Evolutionary conservation across 2,888 invertebrate species (phyloP), one percentile per base, ranked within the genome.

Genomic region (Drosophila anomelani): DNA sequence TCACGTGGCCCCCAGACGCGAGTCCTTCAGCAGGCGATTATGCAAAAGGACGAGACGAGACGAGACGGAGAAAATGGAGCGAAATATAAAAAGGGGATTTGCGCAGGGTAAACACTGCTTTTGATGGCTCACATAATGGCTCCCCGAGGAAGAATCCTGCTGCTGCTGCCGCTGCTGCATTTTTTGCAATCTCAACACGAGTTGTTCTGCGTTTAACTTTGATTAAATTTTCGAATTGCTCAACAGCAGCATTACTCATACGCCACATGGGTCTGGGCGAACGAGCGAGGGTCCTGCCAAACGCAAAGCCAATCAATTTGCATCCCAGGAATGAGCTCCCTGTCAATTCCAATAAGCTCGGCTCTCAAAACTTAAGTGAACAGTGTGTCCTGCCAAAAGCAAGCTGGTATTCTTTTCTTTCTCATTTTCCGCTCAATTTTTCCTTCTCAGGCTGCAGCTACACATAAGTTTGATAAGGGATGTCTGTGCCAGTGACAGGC

Each of bases 341-440:
- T 87, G 80, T 81, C 87, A 84, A 77, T 84, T 78, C 72, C 73
- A 78, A 75, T 84, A 72, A 79, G 75, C 64, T 59, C 13, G 26
- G 38, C 70, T 63, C 68, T 72, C 56, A 64, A 61, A 62, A 68
- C 47, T 56, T 56, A 49, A 56, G 29, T 56, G 68, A 46, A 56
- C 32, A 56, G 12, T 47, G 39, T 38, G 56, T 66, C 32, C 49
- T 55, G 67, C 17, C 66, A 49, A 41, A 64, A 53, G 51, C 64
- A 66, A n/a, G 15, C 26, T 17, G 32, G 3, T 12, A 34, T 57
- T 23, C 6, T 39, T 56, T 5, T 2, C 9, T 9, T 46, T 15
- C 61, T 32, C 32, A 56, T 59, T 70, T 34, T 49, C 43, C 12
- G 20, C 32, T 36, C 34, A n/a, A 54, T 53, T 64, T 64, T 58